Evolutionary conservation across 1,140 invertebrate species (phyloP), one percentile per base, ranked within the genome.

Genomic region (Drosophila pseudoananassae): DNA sequence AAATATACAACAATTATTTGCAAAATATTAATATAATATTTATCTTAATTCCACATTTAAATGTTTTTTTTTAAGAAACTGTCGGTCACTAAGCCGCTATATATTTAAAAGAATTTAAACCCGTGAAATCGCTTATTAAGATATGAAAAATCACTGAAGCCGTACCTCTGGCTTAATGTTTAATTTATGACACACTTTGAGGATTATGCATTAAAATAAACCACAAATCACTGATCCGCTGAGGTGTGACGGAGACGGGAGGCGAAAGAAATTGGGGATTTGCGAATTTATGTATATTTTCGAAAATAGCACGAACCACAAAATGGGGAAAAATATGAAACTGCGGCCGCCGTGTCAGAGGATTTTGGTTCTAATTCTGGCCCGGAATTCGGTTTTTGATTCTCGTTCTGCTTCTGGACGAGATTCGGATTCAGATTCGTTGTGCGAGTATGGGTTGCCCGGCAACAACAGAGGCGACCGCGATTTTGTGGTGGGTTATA

Each of bases 121-220:
- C 29, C 0, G 1, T 9, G 1, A 1, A 15, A 36, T 8, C 6
- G 15, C 12, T 59, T 36, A 55, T 64, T 23, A 23, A 52, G 14
- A 17, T 31, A 6, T 68, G 15, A 17, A 20, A n/a, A 31, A 50
- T 50, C 36, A 12, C 38, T 29, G 43, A 20, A 47, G 20, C 31
- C 17, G 12, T 57, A 43, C 45, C 20, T 60, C 61, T 17, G 36
- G 52, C 43, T 43, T 43, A 17, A 9, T 40, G 33, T 20, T 23
- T 74, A 20, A 74, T 73, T 61, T 14, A 64, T 64, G 70, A 25
- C 74, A 69, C 83, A 88, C 78, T 87, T 87, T 83, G 69, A 79
- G 71, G 83, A 79, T 88, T 88, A 89, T 88, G 88, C 71, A 77
- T 88, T 88, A 79, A 88, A 88, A 77, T 88, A 68, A 83, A 88